phyloP scores from a whole-genome alignment of 2,888 invertebrate species.

The Drosophila dives region DNA sequence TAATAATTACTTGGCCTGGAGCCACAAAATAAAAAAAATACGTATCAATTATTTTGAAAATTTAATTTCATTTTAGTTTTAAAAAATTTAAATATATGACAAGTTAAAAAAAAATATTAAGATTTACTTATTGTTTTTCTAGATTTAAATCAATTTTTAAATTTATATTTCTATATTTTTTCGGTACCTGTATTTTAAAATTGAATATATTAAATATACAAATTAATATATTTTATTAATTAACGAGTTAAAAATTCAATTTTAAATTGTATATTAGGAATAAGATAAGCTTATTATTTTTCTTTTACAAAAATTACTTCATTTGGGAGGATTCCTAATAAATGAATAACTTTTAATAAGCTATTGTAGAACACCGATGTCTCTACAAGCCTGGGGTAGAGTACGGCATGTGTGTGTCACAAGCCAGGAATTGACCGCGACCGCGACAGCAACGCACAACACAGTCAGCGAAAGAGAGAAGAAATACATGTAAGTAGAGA shows the following conservation, averaged over 20 bases:
- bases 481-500: conserved; percentile 28
- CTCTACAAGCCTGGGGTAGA: conserved; percentile 13
- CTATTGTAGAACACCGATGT: conserved; percentile 18
- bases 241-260: background rate
- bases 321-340: background rate
- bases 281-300: background rate
- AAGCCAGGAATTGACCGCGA: conserved; percentile 76
- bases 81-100: background rate
- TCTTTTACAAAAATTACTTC: background rate
- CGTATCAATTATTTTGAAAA: background rate
- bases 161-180: background rate
- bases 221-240: background rate
- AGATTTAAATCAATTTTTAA: background rate
- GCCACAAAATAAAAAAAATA: background rate
- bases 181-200: background rate
- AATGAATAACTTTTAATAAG: background rate
- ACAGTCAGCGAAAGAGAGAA: conserved; percentile 7
- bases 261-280: background rate
- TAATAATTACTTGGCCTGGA: background rate
- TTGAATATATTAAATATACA: background rate
- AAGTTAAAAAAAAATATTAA: background rate
- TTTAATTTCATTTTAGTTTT: background rate
- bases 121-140: background rate
- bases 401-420: conserved; percentile 57
- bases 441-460: conserved; percentile 50